Conservation (phyloP, 2,888 invertebrate genomes). For the Sminthurides aquaticus region DNA sequence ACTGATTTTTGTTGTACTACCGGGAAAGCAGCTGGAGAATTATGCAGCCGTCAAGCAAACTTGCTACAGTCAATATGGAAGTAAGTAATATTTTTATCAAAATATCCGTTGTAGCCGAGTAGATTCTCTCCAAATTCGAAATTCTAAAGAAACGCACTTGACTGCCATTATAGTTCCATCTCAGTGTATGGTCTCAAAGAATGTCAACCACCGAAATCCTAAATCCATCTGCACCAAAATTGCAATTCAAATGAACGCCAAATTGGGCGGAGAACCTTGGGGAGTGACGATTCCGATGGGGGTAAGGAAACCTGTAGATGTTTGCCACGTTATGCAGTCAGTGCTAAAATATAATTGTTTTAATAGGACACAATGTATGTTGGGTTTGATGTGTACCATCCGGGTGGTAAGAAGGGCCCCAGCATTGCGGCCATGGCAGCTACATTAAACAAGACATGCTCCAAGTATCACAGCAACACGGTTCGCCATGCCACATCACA, state of each 20-base stretch:
- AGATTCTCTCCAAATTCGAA: too few species aligned
- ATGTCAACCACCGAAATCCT: conserved; percentile 23
- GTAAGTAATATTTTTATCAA: too few species aligned
- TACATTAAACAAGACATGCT: conserved; percentile 54
- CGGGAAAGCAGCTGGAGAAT: conserved; percentile 50
- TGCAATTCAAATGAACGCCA: conserved; percentile 53
- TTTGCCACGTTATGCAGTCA: conserved; percentile 4
- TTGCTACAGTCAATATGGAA: conserved; percentile 27
- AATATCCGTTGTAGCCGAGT: too few species aligned
- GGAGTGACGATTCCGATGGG: conserved; percentile 59
- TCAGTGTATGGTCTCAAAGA: conserved; percentile 35
- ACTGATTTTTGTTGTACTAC: conserved; percentile 49
- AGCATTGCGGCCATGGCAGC: conserved; percentile 70
- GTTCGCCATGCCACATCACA: conserved; percentile 14
- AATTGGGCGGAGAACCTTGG: conserved; percentile 85
- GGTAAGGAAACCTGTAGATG: conserved; percentile 21
- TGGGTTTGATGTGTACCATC: conserved; percentile 73
- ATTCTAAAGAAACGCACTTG: too few species aligned
- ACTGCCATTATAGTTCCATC: conserved; percentile 29
- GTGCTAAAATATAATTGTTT: neutral
- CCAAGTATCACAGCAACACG: conserved; percentile 62
- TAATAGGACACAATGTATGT: conserved; percentile 46
- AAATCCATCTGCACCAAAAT: conserved; percentile 48
- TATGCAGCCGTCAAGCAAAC: conserved; percentile 52
- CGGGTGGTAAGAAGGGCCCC: conserved; percentile 56